These are phyloP conservation scores for Siniperca knerii DNA, from an alignment of 2,113 vertebrate species.

Conservation along the genomic window DNA sequence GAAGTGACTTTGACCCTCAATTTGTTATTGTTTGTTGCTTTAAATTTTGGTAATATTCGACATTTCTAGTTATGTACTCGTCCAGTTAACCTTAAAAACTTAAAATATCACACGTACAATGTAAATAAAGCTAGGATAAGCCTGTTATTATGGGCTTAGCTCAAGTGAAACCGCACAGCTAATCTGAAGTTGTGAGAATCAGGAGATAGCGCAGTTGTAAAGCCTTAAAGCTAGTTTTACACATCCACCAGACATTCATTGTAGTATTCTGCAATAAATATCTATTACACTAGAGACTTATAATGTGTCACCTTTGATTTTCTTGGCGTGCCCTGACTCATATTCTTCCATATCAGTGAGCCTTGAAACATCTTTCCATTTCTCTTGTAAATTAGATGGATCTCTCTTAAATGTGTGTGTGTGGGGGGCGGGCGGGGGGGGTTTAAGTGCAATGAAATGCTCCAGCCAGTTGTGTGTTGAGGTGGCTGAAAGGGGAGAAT, in stretches of 20 bases:
- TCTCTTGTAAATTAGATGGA: conserved; percentile 35
- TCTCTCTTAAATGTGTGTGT: not conserved
- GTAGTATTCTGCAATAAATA: conserved; percentile 17
- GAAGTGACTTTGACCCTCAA: not conserved
- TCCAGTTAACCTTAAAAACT: not conserved
- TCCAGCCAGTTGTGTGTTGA: conserved; percentile 14
- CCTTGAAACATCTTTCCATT: conserved; percentile 39
- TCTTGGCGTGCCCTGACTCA: conserved; percentile 20
- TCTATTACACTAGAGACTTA: not conserved
- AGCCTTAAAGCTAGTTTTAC: not conserved
- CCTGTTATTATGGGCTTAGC: no score
- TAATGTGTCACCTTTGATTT: conserved; percentile 34
- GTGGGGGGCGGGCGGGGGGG: no score
- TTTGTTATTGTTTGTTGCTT: not conserved
- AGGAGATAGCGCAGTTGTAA: not conserved
- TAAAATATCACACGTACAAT: not conserved
- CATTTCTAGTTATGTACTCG: not conserved
- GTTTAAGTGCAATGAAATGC: not conserved
- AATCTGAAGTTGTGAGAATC: not conserved
- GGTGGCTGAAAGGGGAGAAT: conserved; percentile 4
- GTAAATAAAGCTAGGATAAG: not conserved
- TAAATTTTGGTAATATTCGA: not conserved
- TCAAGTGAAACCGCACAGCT: not conserved
- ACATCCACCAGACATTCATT: not conserved
- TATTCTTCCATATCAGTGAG: conserved; percentile 32